Evolutionary conservation across 2,113 vertebrate species (phyloP).

Genomic region (Dissostichus mawsoni): DNA sequence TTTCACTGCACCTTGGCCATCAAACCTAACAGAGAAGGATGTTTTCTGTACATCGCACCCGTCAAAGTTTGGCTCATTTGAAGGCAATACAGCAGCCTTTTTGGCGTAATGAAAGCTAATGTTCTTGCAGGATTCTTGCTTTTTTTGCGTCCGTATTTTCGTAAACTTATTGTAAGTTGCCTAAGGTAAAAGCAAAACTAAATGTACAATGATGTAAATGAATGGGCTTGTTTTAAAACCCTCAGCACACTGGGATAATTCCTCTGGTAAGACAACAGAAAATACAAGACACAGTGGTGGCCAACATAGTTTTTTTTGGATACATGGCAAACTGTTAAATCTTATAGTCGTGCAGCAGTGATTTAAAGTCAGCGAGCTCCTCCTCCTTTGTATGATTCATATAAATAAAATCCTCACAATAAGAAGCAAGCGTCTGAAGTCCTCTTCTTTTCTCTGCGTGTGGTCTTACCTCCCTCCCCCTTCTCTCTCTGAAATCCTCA

Average conservation of each 20-base stretch:
- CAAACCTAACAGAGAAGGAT: no score
- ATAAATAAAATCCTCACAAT: slow-evolving; percentile 60
- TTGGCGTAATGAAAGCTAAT: no score
- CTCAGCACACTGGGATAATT: neutral
- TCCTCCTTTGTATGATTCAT: slow-evolving; percentile 42
- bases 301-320: neutral
- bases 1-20: no score
- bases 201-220: no score
- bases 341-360: slow-evolving; percentile 9
- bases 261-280: neutral
- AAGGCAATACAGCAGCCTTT: no score
- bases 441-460: slow-evolving; percentile 15
- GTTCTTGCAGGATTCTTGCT: no score
- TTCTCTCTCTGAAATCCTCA: slow-evolving; percentile 60
- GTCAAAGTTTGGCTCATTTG: no score
- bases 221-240: slow-evolving; percentile 10
- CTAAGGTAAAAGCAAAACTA: no score
- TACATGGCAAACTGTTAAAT: neutral
- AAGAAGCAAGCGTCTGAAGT: slow-evolving; percentile 42
- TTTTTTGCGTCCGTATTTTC: no score
- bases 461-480: slow-evolving; percentile 49
- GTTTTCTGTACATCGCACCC: no score
- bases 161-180: no score
- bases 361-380: slow-evolving; percentile 21
- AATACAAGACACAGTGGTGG: neutral